Evolutionary conservation across 2,888 invertebrate species (phyloP), one percentile per base, ranked within the genome.

Genomic region (Eupeodes luniger): DNA sequence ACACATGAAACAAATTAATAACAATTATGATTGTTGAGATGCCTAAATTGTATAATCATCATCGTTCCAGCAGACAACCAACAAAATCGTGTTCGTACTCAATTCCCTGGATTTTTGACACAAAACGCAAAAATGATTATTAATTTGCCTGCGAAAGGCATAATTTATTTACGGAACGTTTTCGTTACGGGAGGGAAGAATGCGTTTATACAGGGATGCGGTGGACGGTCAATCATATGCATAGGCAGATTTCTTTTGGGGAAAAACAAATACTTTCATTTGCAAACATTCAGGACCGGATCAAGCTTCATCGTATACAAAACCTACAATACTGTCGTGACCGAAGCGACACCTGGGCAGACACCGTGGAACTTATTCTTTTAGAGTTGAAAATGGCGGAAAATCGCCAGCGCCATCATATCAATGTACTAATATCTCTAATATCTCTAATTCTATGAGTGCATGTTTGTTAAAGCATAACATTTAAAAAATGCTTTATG

Each of bases 21-120:
- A 89, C 76, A 89, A 89, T 89, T 89, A 89, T 76, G 81, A 89
- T 85, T 85, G 85, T 89, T 89, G 85, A 85, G 89, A 81, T 82
- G 89, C 81, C 85, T 81, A 89, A 89, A 89, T 89, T 89, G 89
- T 89, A 89, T 89, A 89, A 89, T 85, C 85, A 84, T 85, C 77
- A 55, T 36, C 69, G 69, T 40, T 55, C 55, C 12, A 69, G 11
- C 27, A 69, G 59, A 67, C 61, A 69, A 66, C 74, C 61, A 57
- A 81, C 74, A 34, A 51, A 44, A 59, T 55, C 80, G 75, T 64
- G 55, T 76, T 49, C 57, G 81, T 81, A 69, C 84, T 81, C 69
- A 85, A 81, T 85, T 81, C 36, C 53, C n/a, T 53, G n/a, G 9
- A 5, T 55, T 53, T 67, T 69, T 55, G 69, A 69, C 69, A 69